Conservation (phyloP, 2,888 invertebrate genomes). For the Leucophenga maculata region DNA sequence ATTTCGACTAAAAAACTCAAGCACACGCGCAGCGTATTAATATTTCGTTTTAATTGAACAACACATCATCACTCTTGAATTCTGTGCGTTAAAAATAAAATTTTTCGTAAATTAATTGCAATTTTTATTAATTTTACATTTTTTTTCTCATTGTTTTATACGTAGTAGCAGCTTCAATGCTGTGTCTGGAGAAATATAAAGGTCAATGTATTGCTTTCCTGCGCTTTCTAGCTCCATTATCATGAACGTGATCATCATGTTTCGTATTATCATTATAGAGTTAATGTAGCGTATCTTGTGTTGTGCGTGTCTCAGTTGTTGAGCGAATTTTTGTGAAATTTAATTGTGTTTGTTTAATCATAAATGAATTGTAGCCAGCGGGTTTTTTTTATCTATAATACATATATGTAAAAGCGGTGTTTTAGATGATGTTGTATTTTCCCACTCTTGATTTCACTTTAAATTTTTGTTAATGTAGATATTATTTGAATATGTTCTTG, state of each 20-base stretch:
- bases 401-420: too few species aligned
- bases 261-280: not conserved
- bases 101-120: slow-evolving; percentile 19
- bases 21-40: not conserved
- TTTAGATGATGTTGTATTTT: too few species aligned
- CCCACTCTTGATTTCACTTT: too few species aligned
- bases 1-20: too few species aligned
- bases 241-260: too few species aligned
- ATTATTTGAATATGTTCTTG: too few species aligned
- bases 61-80: not conserved
- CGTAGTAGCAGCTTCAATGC: not conserved
- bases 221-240: not conserved
- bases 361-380: too few species aligned
- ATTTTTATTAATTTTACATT: not conserved
- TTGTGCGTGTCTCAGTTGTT: not conserved
- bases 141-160: not conserved
- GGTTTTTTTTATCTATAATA: too few species aligned
- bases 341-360: too few species aligned
- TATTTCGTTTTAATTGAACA: not conserved
- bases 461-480: too few species aligned
- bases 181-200: not conserved
- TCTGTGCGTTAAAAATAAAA: slow-evolving; percentile 4
- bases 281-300: not conserved
- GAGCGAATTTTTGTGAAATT: too few species aligned
- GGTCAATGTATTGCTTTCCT: slow-evolving; percentile 12